These are phyloP conservation scores for Mandrillus leucophaeus DNA, from an alignment of 2,113 vertebrate species.

Conservation along the genomic window DNA sequence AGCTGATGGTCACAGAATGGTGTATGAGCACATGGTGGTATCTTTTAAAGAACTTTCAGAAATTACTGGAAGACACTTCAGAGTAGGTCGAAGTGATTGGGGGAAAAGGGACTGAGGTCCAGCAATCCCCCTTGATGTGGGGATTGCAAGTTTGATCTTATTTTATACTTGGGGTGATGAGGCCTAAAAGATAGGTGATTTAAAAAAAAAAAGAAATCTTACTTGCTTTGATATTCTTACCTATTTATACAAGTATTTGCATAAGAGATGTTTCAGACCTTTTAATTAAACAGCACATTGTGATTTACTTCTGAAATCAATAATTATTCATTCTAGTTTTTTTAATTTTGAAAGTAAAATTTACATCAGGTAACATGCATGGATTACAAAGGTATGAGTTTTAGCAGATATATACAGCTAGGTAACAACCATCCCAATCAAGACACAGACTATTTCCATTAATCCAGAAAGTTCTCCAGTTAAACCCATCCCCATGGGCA, in stretches of 20 bases:
- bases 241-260: not conserved
- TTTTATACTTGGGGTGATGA: not conserved
- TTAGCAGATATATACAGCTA: not conserved
- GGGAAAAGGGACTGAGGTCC: not conserved
- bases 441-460: not conserved
- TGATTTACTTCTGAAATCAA: not conserved
- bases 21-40: not conserved
- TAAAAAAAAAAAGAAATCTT: too few relatives aligned
- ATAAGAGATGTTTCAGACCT: not conserved
- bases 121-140: not conserved
- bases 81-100: not conserved
- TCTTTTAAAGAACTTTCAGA: not conserved
- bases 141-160: not conserved
- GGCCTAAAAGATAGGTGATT: not conserved
- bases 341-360: not conserved
- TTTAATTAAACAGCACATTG: not conserved
- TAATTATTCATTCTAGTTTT: not conserved
- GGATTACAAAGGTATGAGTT: not conserved
- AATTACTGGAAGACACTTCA: not conserved
- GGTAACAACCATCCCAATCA: not conserved
- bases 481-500: not conserved
- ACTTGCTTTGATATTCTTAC: not conserved
- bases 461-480: not conserved
- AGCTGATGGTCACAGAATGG: too few relatives aligned
- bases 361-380: not conserved